A percentile compares a stretch with the other conserved stretches of the same genome.
Conservation (phyloP, 2,888 invertebrate genomes). For the Conchocele bisecta region DNA sequence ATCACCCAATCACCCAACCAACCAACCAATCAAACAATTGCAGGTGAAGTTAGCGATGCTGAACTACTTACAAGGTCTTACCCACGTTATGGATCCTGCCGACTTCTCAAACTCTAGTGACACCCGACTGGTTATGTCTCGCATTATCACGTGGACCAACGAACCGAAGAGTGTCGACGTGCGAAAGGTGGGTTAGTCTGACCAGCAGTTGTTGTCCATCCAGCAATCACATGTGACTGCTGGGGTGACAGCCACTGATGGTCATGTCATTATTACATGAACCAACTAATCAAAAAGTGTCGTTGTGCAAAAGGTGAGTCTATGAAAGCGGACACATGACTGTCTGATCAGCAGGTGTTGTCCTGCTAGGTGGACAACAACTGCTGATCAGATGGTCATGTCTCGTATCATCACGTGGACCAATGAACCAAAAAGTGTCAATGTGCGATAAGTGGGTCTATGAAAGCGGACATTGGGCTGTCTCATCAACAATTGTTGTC, state of each 20-base stretch:
- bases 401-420: slow-evolving; percentile 90
- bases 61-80: slow-evolving; percentile 83
- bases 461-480: too few relatives aligned
- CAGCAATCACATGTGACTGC: too few relatives aligned
- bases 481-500: too few relatives aligned
- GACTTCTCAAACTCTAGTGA: slow-evolving; percentile 86
- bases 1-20: too few relatives aligned
- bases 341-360: too few relatives aligned
- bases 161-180: slow-evolving; percentile 88
- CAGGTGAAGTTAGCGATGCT: slow-evolving; percentile 85
- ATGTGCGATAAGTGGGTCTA: slow-evolving; percentile 86
- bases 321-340: too few relatives aligned
- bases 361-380: too few relatives aligned
- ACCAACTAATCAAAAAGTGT: slow-evolving; percentile 88
- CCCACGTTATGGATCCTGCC: slow-evolving; percentile 82
- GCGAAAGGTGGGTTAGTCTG: slow-evolving; percentile 85
- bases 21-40: too few relatives aligned
- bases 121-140: slow-evolving; percentile 86
- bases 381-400: slow-evolving; percentile 85
- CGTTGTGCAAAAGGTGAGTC: slow-evolving; percentile 86
- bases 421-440: slow-evolving; percentile 87
- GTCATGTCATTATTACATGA: slow-evolving; percentile 88
- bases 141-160: slow-evolving; percentile 89
- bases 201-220: too few relatives aligned
- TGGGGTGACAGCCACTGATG: too few relatives aligned